phyloP scores from a whole-genome alignment of 2,113 vertebrate species.

The Himantopus leucocephalus region DNA sequence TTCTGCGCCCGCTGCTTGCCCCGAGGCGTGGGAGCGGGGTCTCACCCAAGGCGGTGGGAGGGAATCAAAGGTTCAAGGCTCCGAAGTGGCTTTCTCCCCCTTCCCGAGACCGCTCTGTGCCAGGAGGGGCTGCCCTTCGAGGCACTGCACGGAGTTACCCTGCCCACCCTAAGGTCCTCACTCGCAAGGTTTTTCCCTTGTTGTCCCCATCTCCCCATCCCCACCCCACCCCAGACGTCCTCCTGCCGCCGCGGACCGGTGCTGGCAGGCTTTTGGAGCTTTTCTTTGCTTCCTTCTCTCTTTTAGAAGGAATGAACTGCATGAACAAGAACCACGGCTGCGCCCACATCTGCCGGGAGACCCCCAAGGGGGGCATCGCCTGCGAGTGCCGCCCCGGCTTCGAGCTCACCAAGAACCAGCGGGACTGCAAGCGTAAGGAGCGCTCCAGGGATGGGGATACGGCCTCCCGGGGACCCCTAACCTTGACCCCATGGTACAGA shows the following conservation, averaged over 20 bases:
- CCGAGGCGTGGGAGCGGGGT: too few relatives aligned
- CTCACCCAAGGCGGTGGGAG: too few relatives aligned
- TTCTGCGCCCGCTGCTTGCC: neutral
- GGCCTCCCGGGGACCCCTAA: neutral
- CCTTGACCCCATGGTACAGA: neutral
- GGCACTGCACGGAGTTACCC: neutral
- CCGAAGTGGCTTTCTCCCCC: neutral
- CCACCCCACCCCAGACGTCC: fast-evolving
- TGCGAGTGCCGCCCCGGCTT: conserved; percentile 97
- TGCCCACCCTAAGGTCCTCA: neutral
- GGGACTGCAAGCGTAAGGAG: conserved; percentile 94
- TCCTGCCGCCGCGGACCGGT: fast-evolving
- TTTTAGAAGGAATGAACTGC: conserved; percentile 90
- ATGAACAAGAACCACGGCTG: conserved; percentile 99
- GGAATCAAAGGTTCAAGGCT: too few relatives aligned
- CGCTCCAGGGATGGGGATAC: fast-evolving
- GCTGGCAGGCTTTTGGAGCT: neutral
- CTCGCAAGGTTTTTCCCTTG: neutral
- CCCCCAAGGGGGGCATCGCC: conserved; percentile 92
- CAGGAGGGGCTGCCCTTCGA: neutral
- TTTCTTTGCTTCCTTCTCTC: conserved; percentile 29
- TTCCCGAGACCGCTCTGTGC: neutral
- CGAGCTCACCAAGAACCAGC: conserved; percentile 94
- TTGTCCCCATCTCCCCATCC: neutral
- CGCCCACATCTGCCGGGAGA: conserved; percentile 95